A percentile compares a stretch with the other conserved stretches of the same genome.
Evolutionary conservation across 1,140 invertebrate species (phyloP).

Genomic region (Drosophila nasuta): DNA sequence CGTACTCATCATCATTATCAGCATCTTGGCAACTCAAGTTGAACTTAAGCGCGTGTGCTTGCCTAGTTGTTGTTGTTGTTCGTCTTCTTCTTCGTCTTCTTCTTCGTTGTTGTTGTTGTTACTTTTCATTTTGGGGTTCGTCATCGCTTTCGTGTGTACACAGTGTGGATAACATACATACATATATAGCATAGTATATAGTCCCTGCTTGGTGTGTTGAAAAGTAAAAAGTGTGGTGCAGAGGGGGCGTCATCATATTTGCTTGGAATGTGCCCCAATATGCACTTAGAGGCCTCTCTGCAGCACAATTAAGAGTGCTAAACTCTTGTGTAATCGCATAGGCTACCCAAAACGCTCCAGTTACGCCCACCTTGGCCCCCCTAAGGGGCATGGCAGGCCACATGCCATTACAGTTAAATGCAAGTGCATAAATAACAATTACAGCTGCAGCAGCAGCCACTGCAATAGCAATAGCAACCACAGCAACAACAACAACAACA

Average conservation of each 20-base stretch:
- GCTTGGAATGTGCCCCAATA: conserved; percentile 29
- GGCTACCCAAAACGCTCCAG: conserved; percentile 68
- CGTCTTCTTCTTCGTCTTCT: not conserved
- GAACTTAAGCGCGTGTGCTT: conserved; percentile 71
- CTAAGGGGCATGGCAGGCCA: conserved; percentile 66
- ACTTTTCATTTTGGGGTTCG: conserved; percentile 32
- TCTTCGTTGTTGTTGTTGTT: not conserved
- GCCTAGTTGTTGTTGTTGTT: conserved; percentile 19
- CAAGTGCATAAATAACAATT: conserved; percentile 83
- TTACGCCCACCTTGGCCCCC: conserved; percentile 53
- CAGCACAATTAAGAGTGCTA: conserved; percentile 58
- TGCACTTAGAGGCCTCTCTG: conserved; percentile 24
- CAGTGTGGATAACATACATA: conserved; percentile 29
- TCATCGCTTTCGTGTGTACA: conserved; percentile 16
- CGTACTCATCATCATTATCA: conserved; percentile 25
- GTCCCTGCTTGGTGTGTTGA: not conserved
- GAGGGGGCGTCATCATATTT: conserved; percentile 26
- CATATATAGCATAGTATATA: not conserved
- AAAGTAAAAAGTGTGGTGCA: not conserved
- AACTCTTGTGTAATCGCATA: conserved; percentile 68
- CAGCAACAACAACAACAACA: conserved; percentile 41
- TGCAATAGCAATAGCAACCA: conserved; percentile 26
- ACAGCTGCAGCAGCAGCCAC: conserved; percentile 50
- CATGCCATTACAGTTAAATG: conserved; percentile 77
- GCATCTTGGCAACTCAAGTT: conserved; percentile 48